Evolutionary conservation across 92 coral and sea anemone species (phyloP).

Genomic region (Phenganax stokvisi): DNA sequence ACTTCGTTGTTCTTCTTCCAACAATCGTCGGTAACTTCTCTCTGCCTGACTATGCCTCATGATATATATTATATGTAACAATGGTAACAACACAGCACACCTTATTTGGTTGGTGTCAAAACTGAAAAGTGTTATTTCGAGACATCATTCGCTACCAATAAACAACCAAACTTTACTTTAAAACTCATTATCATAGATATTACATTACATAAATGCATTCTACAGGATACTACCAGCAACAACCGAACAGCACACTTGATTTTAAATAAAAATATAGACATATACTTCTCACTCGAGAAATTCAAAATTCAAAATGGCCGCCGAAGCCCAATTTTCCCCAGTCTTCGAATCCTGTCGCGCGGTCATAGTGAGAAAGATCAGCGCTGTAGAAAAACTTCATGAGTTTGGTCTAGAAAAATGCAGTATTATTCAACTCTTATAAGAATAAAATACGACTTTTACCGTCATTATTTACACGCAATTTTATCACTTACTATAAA

Average conservation of each 20-base stretch:
- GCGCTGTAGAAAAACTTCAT: background rate
- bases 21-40: constrained; percentile 58
- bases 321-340: background rate
- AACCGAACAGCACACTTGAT: background rate
- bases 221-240: background rate
- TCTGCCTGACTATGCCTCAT: constrained; percentile 58
- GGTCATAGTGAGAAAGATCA: background rate
- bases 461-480: too few relatives aligned
- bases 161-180: too few relatives aligned
- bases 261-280: background rate
- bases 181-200: too few relatives aligned
- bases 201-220: too few relatives aligned
- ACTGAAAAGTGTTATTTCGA: background rate
- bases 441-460: too few relatives aligned
- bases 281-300: background rate
- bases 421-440: too few relatives aligned
- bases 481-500: too few relatives aligned
- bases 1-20: constrained; percentile 68
- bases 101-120: constrained; percentile 12
- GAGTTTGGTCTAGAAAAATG: background rate
- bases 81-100: background rate
- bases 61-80: background rate
- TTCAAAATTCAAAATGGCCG: constrained; percentile 24
- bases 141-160: too few relatives aligned
- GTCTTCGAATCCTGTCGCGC: background rate